phyloP scores from a whole-genome alignment of 1,140 invertebrate genomes.

The Ceratoteleas bidentatus region DNA sequence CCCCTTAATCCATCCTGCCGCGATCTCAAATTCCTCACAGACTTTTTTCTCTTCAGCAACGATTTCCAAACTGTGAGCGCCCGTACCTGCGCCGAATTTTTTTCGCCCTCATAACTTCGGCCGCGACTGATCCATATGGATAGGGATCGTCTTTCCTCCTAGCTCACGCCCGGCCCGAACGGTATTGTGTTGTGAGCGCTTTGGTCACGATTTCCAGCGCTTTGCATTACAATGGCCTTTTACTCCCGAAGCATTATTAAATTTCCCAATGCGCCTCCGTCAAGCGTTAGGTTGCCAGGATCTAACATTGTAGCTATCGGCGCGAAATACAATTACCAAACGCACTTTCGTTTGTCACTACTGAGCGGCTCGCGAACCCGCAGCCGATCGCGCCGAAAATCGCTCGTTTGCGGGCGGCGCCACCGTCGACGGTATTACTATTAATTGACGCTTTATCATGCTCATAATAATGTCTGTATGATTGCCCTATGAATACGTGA shows the following conservation, averaged over 20 bases:
- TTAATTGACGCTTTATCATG: constrained; percentile 17
- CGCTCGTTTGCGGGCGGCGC: neutral
- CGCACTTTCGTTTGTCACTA: constrained; percentile 44
- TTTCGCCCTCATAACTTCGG: constrained; percentile 26
- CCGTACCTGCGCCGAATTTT: neutral
- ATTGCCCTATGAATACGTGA: constrained; percentile 13
- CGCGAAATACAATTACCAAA: constrained; percentile 53
- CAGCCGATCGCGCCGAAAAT: constrained; percentile 5
- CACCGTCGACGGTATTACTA: neutral
- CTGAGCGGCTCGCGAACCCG: constrained; percentile 15
- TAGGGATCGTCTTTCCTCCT: constrained; percentile 56
- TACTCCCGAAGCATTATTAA: constrained; percentile 43
- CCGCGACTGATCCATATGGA: constrained; percentile 67
- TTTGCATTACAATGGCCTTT: constrained; percentile 58
- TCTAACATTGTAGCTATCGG: constrained; percentile 60
- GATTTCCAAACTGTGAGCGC: too few relatives aligned
- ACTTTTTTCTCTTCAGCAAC: too few relatives aligned
- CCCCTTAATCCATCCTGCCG: too few relatives aligned
- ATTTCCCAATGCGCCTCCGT: constrained; percentile 51
- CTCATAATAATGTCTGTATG: constrained; percentile 14
- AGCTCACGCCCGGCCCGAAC: constrained; percentile 19
- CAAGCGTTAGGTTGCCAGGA: constrained; percentile 52
- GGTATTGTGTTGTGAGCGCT: constrained; percentile 43
- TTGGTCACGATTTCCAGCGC: constrained; percentile 48
- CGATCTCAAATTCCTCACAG: too few relatives aligned